Evolutionary conservation across 2,888 invertebrate genomes (phyloP), one percentile per base, ranked within the genome.

Genomic region (Eristalis arbustorum): DNA sequence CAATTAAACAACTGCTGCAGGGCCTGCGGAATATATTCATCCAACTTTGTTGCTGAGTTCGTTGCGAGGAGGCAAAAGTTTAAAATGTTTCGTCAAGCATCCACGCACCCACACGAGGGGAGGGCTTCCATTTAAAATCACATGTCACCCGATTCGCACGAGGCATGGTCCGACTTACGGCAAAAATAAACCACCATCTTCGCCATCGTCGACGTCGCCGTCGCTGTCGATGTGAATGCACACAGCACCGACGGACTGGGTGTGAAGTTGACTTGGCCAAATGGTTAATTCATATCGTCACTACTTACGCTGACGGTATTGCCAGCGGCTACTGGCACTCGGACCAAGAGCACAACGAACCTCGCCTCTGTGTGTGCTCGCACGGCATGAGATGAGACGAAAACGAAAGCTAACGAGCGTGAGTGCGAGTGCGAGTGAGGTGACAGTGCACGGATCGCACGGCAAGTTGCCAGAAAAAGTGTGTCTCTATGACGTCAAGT

Each of bases 401-500:
- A 34, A 71, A 11, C 3, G n/a, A 69, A 42, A 59, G 25, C 64
- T 25, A n/a, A n/a, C 57, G 22, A n/a, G n/a, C n/a, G n/a, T n/a
- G n/a, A 71, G 64, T 59, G 78, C 22, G 18, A 71, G 66, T 42
- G 78, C 34, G 22, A 66, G 66, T 28, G 42, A 49, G 69, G 18
- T 25, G 34, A 28, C 23, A 66, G 22, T 59, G 25, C 40, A 49
- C 34, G 31, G 22, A 14, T 66, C 40, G 25, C 42, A 37, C 34
- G 87, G 87, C 87, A 87, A 40, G 23, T 42, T 87, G 83, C 83
- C 87, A 87, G 74, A 75, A 83, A 73, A 62, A 74, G 71, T 83
- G 74, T 83, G 78, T 75, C 75, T 79, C 49, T 66, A 75, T 87
- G 87, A 83, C 87, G 87, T 87, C 83, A 83, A 87, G 75, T n/a